Evolutionary conservation across 2,113 vertebrate genomes (phyloP), one percentile per base, ranked within the genome.

Genomic region (Grammomys surdaster): DNA sequence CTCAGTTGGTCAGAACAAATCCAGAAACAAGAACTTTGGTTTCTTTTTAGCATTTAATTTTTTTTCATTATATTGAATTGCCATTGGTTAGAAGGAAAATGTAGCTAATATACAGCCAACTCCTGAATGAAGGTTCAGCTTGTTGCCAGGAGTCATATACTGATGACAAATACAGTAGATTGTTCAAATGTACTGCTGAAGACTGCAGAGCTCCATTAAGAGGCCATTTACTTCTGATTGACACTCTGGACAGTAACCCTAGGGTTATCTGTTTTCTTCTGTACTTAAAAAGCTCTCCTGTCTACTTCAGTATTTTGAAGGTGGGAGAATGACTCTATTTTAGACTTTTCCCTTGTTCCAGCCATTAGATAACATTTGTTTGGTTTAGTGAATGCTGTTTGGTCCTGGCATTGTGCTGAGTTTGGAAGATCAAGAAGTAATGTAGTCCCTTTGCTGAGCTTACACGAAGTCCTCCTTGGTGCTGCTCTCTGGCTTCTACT

Each of bases 361-460:
- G 69, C 73, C 10, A n/a, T 73, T 95, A 94, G 86, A 70, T 85
- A 70, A 36, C 11, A 26, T 54, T 51, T n/a, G 40, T 89, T 95
- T 88, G 56, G 90, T 85, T 93, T 89, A 94, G 46, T 63, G 69
- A 81, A 16, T 94, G 80, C 84, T 73, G 28, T 94, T 93, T 96
- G 54, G 76, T 93, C 19, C 36, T 93, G 80, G 90, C 46, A 96
- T 92, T 96, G 91, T 96, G 65, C 63, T 93, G 75, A 88, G 88
- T 92, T 95, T 92, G 90, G 48, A 96, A 86, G 80, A 89, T 92
- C 88, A 60, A 90, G 28, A 94, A 75, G 90, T 90, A 91, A 93
- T 70, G 24, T 65, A 88, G 77, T 92, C 58, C 31, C 16, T 90
- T 48, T 92, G 14, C 56, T 75, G 22, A 89, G 22, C 72, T 89